Percentiles rank a stretch among this genome's conserved stretches.
phyloP scores from a whole-genome alignment of 2,797 vertebrate species.

The Periparus ater region DNA sequence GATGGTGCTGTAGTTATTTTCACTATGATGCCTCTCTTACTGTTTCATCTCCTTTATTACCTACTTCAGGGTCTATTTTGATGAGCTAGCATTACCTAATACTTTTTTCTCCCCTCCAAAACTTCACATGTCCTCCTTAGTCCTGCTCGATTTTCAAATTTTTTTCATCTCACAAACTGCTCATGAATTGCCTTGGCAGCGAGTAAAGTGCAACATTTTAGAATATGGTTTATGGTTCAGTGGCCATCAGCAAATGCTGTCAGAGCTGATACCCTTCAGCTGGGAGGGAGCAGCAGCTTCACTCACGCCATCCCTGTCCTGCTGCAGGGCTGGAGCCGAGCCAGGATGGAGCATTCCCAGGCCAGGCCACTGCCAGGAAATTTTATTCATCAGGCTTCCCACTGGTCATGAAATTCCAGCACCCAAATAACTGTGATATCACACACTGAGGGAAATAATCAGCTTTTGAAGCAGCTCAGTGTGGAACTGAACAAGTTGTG shows the following conservation, averaged over 20 bases:
- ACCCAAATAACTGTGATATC: not conserved
- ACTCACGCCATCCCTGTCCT: not conserved
- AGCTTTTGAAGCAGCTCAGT: not conserved
- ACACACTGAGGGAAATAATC: not conserved
- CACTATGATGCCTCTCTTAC: not conserved
- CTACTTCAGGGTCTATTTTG: conserved; percentile 30
- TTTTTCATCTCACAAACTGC: not conserved
- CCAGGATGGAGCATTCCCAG: not conserved
- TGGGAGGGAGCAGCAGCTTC: not conserved
- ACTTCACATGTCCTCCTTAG: not conserved
- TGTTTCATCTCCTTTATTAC: conserved; percentile 34
- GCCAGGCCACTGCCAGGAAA: not conserved
- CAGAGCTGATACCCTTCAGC: conserved; percentile 24
- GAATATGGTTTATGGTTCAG: conserved; percentile 16
- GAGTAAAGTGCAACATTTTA: not conserved
- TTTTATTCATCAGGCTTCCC: not conserved
- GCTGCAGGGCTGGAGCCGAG: not conserved
- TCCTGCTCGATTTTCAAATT: not conserved
- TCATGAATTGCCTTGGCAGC: conserved; percentile 1
- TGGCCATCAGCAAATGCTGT: conserved; percentile 15
- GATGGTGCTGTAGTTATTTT: not conserved
- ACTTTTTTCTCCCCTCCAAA: not conserved
- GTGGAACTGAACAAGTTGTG: not conserved
- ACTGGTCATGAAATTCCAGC: not conserved
- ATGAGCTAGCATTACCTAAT: conserved; percentile 16